A percentile compares a stretch with the other conserved stretches of the same genome.
phyloP scores from a whole-genome alignment of 2,797 vertebrate species.

The Liasis olivaceus region DNA sequence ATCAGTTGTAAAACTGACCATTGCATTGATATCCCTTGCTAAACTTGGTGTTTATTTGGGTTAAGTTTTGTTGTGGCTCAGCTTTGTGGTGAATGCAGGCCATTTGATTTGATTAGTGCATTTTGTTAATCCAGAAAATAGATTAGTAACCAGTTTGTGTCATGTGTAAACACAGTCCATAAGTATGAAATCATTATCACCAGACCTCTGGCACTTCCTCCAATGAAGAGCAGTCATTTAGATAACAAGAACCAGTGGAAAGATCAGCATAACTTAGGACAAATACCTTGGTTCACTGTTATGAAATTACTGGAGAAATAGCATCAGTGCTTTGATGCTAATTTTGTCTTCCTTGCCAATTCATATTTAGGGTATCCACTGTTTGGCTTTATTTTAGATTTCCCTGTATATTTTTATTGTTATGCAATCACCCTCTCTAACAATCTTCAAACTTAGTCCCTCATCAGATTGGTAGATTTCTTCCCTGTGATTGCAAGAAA shows the following conservation, averaged over 20 bases:
- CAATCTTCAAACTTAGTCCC: background rate
- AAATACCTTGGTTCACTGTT: background rate
- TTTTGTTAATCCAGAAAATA: background rate
- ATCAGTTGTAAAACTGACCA: constrained; percentile 45
- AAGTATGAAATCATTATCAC: background rate
- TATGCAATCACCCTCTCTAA: background rate
- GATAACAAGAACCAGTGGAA: background rate
- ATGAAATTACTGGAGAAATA: too few species aligned
- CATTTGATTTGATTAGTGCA: background rate
- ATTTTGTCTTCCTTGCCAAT: too few species aligned
- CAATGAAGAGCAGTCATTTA: background rate
- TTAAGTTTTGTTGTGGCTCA: background rate
- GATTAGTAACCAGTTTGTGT: background rate
- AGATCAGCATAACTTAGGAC: background rate
- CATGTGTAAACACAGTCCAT: too few species aligned
- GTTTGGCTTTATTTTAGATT: background rate
- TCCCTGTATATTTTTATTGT: background rate
- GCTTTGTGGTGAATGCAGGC: background rate
- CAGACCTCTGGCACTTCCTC: background rate
- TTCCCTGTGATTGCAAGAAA: background rate
- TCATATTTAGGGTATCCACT: background rate
- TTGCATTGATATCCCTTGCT: background rate
- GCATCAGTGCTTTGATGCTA: background rate
- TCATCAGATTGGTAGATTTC: background rate
- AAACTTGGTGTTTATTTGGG: background rate